Conservation (phyloP, 2,888 invertebrate species). For the Xanthorhoe designata region DNA sequence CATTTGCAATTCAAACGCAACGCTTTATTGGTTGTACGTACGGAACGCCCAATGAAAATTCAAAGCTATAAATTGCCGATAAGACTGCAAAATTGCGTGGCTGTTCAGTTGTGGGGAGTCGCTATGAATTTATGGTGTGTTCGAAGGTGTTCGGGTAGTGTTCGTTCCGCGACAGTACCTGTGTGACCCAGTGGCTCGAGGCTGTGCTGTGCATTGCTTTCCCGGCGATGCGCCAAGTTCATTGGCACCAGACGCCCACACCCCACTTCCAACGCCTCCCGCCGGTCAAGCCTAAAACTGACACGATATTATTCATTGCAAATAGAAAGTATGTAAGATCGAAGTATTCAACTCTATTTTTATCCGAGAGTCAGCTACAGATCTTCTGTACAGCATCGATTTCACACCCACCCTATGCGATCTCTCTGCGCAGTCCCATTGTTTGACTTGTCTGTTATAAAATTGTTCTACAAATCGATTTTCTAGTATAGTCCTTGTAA, state of each 20-base stretch:
- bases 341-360: slow-evolving; percentile 68
- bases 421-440: not conserved
- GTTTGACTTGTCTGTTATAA: not conserved
- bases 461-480: not conserved
- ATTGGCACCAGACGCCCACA: slow-evolving; percentile 68
- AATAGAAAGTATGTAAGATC: slow-evolving; percentile 76
- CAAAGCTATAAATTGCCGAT: slow-evolving; percentile 58
- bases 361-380: slow-evolving; percentile 38
- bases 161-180: slow-evolving; percentile 66
- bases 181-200: slow-evolving; percentile 74
- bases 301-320: slow-evolving; percentile 70
- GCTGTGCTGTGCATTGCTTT: slow-evolving; percentile 67
- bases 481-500: not conserved
- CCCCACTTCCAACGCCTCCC: slow-evolving; percentile 38
- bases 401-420: not conserved
- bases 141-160: slow-evolving; percentile 58
- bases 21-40: slow-evolving; percentile 60
- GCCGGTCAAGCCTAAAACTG: slow-evolving; percentile 66
- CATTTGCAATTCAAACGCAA: slow-evolving; percentile 67
- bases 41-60: slow-evolving; percentile 59
- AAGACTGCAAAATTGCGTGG: slow-evolving; percentile 59
- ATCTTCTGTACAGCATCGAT: slow-evolving; percentile 2
- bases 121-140: slow-evolving; percentile 58
- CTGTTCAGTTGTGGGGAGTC: slow-evolving; percentile 49
- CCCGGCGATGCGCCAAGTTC: slow-evolving; percentile 76